Evolutionary conservation across 1,140 invertebrate species (phyloP).

Genomic region (Drosophila tsacasi): DNA sequence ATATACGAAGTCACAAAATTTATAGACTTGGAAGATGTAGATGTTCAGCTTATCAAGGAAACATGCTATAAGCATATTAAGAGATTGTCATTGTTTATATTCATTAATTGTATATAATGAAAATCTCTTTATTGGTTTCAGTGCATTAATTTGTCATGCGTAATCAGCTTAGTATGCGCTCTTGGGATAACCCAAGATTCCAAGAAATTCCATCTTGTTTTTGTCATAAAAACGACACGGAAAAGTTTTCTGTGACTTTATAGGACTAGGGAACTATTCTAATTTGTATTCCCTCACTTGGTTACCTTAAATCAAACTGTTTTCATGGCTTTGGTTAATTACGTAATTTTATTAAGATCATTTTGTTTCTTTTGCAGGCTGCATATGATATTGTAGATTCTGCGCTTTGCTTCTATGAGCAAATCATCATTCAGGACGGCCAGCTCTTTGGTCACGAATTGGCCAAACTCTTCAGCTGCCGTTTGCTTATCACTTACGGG

Average conservation of each 20-base stretch:
- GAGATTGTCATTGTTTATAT: background rate
- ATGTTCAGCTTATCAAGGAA: background rate
- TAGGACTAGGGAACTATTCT: background rate
- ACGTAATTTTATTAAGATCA: slow-evolving; percentile 21
- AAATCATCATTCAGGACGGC: slow-evolving; percentile 43
- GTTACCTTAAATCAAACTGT: no score
- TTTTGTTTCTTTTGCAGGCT: slow-evolving; percentile 50
- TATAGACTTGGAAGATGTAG: background rate
- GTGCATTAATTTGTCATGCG: background rate
- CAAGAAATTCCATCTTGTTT: background rate
- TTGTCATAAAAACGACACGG: background rate
- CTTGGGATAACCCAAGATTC: background rate
- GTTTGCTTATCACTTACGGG: slow-evolving; percentile 2
- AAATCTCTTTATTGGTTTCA: background rate
- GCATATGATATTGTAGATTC: slow-evolving; percentile 59
- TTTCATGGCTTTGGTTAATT: background rate
- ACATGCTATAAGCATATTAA: background rate
- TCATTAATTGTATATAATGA: background rate
- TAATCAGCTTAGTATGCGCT: background rate
- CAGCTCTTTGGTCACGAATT: slow-evolving; percentile 56
- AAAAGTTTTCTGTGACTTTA: no score
- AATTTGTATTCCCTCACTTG: background rate
- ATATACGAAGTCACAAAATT: background rate
- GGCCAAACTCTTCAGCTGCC: slow-evolving; percentile 42
- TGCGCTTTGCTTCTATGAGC: slow-evolving; percentile 45